Conservation (phyloP, 2,888 invertebrate genomes). For the Syrphus vitripennis region DNA sequence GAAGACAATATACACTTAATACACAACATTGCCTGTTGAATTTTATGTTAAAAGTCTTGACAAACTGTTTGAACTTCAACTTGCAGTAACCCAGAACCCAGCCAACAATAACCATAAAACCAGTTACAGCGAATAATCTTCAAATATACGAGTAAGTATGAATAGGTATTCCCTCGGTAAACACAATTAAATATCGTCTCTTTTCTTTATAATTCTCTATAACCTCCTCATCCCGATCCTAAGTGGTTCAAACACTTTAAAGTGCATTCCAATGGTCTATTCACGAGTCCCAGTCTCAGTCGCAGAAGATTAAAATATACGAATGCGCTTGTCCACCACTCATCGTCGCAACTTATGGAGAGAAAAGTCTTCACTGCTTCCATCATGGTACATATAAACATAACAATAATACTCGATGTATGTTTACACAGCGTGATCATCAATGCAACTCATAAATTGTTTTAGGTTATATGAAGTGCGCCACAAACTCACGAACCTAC, state of each 20-base stretch:
- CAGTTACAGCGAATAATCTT: background rate
- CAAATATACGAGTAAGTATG: too few relatives aligned
- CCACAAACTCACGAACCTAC: constrained; percentile 53
- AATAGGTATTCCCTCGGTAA: constrained; percentile 25
- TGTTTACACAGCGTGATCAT: constrained; percentile 46
- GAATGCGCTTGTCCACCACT: constrained; percentile 17
- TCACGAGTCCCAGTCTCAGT: too few relatives aligned
- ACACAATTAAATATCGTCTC: constrained; percentile 37
- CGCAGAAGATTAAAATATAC: constrained; percentile 62
- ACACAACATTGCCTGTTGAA: too few relatives aligned
- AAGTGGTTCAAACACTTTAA: constrained; percentile 54
- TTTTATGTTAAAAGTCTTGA: too few relatives aligned
- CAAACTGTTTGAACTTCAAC: background rate
- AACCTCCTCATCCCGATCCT: background rate
- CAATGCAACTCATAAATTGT: constrained; percentile 42
- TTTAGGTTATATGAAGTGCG: constrained; percentile 59
- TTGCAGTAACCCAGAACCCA: background rate
- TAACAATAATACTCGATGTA: constrained; percentile 15
- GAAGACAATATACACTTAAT: too few relatives aligned
- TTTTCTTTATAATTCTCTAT: background rate
- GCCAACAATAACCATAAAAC: background rate
- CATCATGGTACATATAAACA: background rate
- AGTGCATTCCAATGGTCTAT: constrained; percentile 62
- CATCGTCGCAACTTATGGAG: background rate
- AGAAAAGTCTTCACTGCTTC: background rate